Evolutionary conservation across 2,113 vertebrate genomes (phyloP).

Genomic region (Percina caprodes): DNA sequence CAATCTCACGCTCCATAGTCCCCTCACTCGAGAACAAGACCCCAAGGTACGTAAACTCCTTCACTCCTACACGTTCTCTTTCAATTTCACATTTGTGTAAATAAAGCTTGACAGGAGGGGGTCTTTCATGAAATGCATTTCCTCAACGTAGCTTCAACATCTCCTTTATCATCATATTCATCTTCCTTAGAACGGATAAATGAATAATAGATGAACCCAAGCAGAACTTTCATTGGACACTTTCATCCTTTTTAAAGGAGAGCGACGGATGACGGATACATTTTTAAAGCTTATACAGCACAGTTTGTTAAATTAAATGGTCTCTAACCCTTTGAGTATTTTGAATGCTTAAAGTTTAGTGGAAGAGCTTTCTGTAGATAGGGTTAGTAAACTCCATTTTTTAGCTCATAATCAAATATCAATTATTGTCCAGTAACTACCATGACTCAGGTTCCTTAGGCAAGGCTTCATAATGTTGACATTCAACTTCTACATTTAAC

Average conservation of each 20-base stretch:
- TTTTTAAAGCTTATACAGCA: background rate
- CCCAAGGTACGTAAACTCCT: no score
- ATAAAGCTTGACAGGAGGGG: background rate
- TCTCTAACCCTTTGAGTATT: background rate
- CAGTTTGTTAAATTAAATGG: background rate
- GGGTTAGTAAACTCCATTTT: no score
- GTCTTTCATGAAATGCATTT: background rate
- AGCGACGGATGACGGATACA: background rate
- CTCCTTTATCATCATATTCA: no score
- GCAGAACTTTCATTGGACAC: background rate
- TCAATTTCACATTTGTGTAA: background rate
- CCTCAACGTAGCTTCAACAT: background rate
- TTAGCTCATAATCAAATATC: background rate
- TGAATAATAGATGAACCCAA: background rate
- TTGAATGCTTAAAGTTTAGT: background rate
- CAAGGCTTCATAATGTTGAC: no score
- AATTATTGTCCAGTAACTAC: background rate
- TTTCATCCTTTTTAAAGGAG: background rate
- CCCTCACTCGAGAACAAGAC: no score
- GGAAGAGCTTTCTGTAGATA: background rate
- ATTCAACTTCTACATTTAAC: no score
- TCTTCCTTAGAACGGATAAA: background rate
- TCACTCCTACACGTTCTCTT: no score
- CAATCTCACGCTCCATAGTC: no score
- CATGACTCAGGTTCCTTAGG: no score